Conservation (phyloP, 2,888 invertebrate species). For the Philhelius pedissequus region DNA sequence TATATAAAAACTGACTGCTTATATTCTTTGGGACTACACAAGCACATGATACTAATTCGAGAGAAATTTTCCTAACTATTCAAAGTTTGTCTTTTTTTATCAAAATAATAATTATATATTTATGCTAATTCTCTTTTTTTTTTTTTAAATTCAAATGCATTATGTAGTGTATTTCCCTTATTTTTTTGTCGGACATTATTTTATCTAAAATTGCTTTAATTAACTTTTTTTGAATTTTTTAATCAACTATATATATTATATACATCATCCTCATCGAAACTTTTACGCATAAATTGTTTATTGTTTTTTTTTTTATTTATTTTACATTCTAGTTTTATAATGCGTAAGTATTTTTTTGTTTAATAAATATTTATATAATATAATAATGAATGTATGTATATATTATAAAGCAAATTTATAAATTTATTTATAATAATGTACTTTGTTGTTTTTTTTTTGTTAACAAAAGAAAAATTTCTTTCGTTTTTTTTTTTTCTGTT, state of each 20-base stretch:
- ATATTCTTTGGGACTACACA: no score
- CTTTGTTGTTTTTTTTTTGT: constrained; percentile 37
- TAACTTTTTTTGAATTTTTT: constrained; percentile 22
- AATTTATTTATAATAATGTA: constrained; percentile 63
- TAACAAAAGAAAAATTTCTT: constrained; percentile 50
- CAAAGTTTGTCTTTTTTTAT: background rate
- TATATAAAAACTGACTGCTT: no score
- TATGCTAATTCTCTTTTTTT: background rate
- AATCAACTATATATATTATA: constrained; percentile 40
- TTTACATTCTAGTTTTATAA: constrained; percentile 48
- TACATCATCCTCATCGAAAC: constrained; percentile 32
- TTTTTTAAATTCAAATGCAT: background rate
- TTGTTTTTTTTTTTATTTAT: constrained; percentile 46
- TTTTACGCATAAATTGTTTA: constrained; percentile 51
- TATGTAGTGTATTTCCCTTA: background rate
- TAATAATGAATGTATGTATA: no score
- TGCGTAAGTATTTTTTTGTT: constrained; percentile 47
- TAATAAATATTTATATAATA: constrained; percentile 29
- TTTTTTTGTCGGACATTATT: constrained; percentile 16
- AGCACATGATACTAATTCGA: no score
- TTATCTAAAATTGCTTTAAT: constrained; percentile 46
- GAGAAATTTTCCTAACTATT: no score
- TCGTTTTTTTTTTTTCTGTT: background rate
- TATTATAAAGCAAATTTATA: constrained; percentile 62
- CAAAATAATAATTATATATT: background rate